Evolutionary conservation across 2,888 invertebrate species (phyloP).

Genomic region (Pterobdella sp.): DNA sequence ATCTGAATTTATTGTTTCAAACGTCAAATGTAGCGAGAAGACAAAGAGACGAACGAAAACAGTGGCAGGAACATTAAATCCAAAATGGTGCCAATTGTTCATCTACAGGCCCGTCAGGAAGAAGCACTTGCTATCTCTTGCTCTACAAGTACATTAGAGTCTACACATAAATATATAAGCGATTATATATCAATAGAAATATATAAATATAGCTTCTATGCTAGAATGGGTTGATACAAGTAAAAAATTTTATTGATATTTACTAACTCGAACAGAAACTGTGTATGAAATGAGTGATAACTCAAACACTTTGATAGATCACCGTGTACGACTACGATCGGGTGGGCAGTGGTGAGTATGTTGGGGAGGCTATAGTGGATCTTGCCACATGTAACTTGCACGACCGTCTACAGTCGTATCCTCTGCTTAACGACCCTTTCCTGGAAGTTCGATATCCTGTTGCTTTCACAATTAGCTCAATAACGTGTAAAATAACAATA

Average conservation of each 20-base stretch:
- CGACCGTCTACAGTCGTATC: conserved; percentile 89
- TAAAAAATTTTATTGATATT: too few species aligned
- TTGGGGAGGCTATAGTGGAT: conserved; percentile 85
- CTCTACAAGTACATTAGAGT: conserved; percentile 54
- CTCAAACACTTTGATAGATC: too few species aligned
- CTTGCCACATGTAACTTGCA: conserved; percentile 68
- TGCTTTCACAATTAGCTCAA: background rate
- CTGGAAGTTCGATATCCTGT: conserved; percentile 18
- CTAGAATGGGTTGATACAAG: too few species aligned
- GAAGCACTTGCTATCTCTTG: conserved; percentile 74
- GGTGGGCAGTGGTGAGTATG: conserved; percentile 76
- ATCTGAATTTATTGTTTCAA: too few species aligned
- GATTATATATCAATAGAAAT: too few species aligned
- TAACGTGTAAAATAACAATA: too few species aligned
- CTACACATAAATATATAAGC: too few species aligned
- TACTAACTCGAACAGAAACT: too few species aligned
- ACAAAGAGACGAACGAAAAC: conserved; percentile 90
- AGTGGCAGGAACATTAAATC: conserved; percentile 82
- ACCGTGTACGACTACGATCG: conserved; percentile 96
- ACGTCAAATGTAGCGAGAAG: conserved; percentile 91
- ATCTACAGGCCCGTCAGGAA: conserved; percentile 81
- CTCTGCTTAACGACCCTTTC: conserved; percentile 53
- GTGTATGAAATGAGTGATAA: too few species aligned
- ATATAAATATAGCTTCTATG: too few species aligned
- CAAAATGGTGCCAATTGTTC: conserved; percentile 95